Conservation (phyloP, 2,888 invertebrate species). For the Rhopalosiphum nymphaeae region DNA sequence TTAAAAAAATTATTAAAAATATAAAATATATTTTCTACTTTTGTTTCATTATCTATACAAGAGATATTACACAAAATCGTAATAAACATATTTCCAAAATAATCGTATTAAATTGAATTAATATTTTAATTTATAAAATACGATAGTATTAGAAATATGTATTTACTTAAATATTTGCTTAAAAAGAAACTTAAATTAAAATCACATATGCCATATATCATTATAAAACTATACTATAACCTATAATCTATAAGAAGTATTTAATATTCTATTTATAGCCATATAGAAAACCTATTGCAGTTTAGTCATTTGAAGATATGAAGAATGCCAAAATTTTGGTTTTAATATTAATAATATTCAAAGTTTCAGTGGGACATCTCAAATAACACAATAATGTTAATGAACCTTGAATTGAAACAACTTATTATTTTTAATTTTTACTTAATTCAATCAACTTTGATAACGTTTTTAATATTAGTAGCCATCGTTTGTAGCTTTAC, state of each 20-base stretch:
- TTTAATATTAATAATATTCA: no score
- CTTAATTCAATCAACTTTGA: no score
- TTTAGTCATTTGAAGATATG: no score
- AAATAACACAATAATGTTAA: no score
- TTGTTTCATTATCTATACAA: background rate
- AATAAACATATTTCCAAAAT: background rate
- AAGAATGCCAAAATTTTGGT: no score
- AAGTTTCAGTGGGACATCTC: no score
- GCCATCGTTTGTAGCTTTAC: no score
- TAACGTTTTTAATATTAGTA: no score
- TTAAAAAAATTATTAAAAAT: background rate
- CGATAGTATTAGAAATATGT: background rate
- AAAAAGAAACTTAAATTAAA: background rate
- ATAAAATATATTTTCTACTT: background rate
- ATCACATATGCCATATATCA: background rate
- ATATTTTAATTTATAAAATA: background rate
- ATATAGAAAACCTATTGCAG: background rate
- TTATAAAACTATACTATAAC: background rate
- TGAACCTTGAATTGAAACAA: no score
- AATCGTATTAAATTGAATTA: background rate
- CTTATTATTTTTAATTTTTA: no score
- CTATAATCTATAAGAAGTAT: background rate
- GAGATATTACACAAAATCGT: background rate
- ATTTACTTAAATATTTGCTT: background rate
- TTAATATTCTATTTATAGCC: background rate